Evolutionary conservation across 2,113 vertebrate genomes (phyloP).

Genomic region (Pitta sordida): DNA sequence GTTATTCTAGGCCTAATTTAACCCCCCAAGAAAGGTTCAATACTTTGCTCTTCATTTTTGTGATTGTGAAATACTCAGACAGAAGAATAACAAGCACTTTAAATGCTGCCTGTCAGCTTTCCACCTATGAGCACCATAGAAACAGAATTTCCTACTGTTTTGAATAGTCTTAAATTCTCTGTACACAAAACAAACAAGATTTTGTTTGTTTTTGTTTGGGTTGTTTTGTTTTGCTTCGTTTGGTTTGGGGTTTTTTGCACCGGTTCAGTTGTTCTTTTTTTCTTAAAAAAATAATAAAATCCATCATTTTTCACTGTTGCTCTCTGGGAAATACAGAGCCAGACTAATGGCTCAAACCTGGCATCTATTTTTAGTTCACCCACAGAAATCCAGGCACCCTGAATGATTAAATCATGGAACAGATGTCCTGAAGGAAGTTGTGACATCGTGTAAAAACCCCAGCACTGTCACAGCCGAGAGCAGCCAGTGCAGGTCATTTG

Average conservation of each 20-base stretch:
- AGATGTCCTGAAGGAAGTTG: neutral
- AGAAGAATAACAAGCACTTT: neutral
- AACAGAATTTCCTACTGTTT: neutral
- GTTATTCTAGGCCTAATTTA: neutral
- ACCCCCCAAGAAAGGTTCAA: rapidly evolving
- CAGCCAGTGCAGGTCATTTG: neutral
- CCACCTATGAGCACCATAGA: neutral
- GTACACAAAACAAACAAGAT: neutral
- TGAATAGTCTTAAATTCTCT: neutral
- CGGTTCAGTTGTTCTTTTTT: neutral
- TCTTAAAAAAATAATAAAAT: neutral
- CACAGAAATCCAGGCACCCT: neutral
- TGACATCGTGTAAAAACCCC: neutral
- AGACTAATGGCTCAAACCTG: neutral
- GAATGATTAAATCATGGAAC: neutral
- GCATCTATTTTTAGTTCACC: neutral
- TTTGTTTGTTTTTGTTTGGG: neutral
- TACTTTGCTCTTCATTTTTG: neutral
- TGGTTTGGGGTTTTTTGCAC: neutral
- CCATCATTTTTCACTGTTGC: neutral
- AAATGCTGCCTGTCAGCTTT: neutral
- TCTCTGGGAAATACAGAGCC: neutral
- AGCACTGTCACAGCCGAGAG: neutral
- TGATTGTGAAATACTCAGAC: neutral
- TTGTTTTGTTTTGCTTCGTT: neutral